These are phyloP conservation scores for Drosophila gunungcola DNA, from an alignment of 1,140 invertebrate genomes.

Conservation along the genomic window DNA sequence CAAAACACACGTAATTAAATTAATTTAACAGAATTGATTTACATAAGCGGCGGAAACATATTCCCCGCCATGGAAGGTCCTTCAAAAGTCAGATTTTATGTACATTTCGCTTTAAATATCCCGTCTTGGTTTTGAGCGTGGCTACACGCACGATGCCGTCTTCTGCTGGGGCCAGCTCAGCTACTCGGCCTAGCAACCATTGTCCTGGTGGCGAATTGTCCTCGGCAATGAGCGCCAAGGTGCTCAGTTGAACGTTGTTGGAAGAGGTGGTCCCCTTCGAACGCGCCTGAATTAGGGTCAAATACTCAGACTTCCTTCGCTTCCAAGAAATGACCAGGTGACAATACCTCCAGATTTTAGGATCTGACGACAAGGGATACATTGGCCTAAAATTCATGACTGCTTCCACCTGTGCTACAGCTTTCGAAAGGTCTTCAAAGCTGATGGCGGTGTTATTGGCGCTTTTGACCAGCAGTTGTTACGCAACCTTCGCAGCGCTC, in stretches of 20 bases:
- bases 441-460: slow-evolving; percentile 9
- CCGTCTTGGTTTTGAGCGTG: slow-evolving; percentile 2
- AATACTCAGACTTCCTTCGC: too few relatives aligned
- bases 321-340: slow-evolving; percentile 16
- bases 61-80: slow-evolving; percentile 13
- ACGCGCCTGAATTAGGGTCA: background rate
- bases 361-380: background rate
- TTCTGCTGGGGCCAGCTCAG: background rate
- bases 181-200: background rate
- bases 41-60: slow-evolving; percentile 21
- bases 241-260: background rate
- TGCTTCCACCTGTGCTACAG: background rate
- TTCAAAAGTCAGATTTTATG: slow-evolving; percentile 16
- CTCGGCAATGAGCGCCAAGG: slow-evolving; percentile 1
- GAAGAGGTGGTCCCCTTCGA: background rate
- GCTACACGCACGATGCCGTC: background rate
- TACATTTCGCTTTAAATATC: slow-evolving; percentile 3
- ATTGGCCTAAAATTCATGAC: background rate
- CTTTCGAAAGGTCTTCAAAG: slow-evolving; percentile 12
- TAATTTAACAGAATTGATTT: too few relatives aligned
- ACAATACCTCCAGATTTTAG: background rate
- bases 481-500: slow-evolving; percentile 13
- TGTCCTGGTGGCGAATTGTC: slow-evolving; percentile 5
- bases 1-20: too few relatives aligned
- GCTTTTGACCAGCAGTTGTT: slow-evolving; percentile 3